These are phyloP conservation scores for Bradynema listronoti DNA, from an alignment of 1,140 invertebrate genomes.

Conservation along the genomic window DNA sequence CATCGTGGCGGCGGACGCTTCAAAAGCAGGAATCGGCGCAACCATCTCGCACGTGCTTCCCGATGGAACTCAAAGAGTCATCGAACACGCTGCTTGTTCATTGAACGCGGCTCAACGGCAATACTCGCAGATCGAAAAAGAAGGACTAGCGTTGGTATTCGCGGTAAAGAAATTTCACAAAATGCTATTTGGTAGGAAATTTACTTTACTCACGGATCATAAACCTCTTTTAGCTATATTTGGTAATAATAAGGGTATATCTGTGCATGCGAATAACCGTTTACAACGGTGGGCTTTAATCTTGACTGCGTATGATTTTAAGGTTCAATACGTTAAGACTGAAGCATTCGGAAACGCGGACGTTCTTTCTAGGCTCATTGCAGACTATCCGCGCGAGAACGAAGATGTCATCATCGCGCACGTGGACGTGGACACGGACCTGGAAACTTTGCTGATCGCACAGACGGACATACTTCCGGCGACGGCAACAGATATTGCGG, in stretches of 20 bases:
- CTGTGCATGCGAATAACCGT: conserved; percentile 48
- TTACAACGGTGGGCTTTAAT: conserved; percentile 58
- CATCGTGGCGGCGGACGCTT: not conserved
- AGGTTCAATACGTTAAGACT: conserved; percentile 17
- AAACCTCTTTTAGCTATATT: conserved; percentile 60
- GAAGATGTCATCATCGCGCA: conserved; percentile 10
- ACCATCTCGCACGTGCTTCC: conserved; percentile 58
- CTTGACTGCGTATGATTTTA: conserved; percentile 12
- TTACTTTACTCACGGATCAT: conserved; percentile 61
- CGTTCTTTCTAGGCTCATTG: conserved; percentile 13
- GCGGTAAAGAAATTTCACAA: conserved; percentile 58
- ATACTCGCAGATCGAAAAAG: conserved; percentile 61
- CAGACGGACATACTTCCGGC: not conserved
- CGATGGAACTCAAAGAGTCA: conserved; percentile 58
- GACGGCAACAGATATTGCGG: not conserved
- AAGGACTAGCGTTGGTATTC: conserved; percentile 61
- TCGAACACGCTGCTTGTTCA: conserved; percentile 51
- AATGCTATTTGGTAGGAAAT: conserved; percentile 59
- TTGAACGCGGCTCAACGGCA: conserved; percentile 22
- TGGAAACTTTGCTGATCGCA: not conserved
- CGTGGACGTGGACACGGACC: conserved; percentile 6
- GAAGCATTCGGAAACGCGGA: conserved; percentile 9
- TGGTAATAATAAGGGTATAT: conserved; percentile 49
- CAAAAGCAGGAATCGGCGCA: conserved; percentile 41
- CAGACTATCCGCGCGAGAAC: conserved; percentile 11